Base-by-base conservation (phyloP, 2,888 invertebrate species). In the Caenorhabditis macrosperma region DNA sequence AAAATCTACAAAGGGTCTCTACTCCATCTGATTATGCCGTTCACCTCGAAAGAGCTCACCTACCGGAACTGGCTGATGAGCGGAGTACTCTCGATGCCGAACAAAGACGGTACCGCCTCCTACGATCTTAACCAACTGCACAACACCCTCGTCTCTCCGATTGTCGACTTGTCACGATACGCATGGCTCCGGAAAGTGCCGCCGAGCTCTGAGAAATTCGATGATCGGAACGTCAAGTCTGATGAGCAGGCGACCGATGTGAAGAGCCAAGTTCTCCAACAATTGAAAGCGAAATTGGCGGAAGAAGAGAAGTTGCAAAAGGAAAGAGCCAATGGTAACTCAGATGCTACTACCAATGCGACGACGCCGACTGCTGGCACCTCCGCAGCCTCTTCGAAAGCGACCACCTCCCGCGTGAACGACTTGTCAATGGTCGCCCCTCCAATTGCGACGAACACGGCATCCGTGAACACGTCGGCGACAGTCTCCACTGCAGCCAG, bases 41-140 rank as follows among this genome's bases (percentile, higher is more conserved):
- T 84, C 74, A 80, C 81, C 1, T 46, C 61, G 7, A 74, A 81
- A 57, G 81, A 84, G 63, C 48, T 84, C 22, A 55, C 66, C n/a
- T 82, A 77, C 50, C 71, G 84, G n/a, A 78, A 72, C 46, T 84
- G 84, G 84, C 66, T 84, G 57, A 84, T 74, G 77, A 80, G 80
- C 30, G 68, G 69, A 41, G 54, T 60, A 0, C 5, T 78, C 9
- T 30, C 54, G 17, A 50, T 60, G n/a, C 60, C 67, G 15, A 33
- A 26, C 1, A 44, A 69, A 22, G 46, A 75, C 7, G 33, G 20
- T 12, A 33, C 68, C 7, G 63, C 44, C 24, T 24, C 33, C 0
- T 72, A 64, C 30, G 59, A 71, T 55, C 68, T 54, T n/a, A 77
- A 68, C 26, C 55, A 48, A 20, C n/a, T 74, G 26, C 57, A 61